Conservation (phyloP, 2,113 vertebrate genomes). For the Sebastes fasciatus region DNA sequence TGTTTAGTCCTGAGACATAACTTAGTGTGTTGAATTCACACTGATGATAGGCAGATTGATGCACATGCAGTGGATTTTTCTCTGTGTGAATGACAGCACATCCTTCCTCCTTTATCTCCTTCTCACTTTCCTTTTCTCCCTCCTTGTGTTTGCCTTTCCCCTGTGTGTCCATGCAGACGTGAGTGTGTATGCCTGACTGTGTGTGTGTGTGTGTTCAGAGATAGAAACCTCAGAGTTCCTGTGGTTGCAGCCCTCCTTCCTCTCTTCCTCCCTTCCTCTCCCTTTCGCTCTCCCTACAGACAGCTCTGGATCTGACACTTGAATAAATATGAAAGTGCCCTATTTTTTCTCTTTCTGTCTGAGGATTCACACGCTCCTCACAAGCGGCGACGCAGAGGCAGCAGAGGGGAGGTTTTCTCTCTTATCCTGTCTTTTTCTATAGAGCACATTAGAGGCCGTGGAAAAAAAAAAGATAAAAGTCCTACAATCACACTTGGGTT, state of each 20-base stretch:
- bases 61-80: constrained; percentile 14
- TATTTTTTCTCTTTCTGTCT: constrained; percentile 70
- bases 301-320: constrained; percentile 77
- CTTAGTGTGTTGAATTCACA: constrained; percentile 33
- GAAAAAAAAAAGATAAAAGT: constrained; percentile 13
- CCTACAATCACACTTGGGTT: constrained; percentile 7
- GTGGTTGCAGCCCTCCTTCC: constrained; percentile 64
- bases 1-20: constrained; percentile 35
- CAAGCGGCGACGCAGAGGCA: constrained; percentile 39
- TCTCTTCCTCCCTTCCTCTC: constrained; percentile 48
- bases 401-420: constrained; percentile 42
- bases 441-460: constrained; percentile 34
- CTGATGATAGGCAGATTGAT: neutral
- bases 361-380: constrained; percentile 59
- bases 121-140: constrained; percentile 19
- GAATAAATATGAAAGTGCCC: constrained; percentile 82
- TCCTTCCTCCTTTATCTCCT: constrained; percentile 26
- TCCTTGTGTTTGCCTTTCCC: constrained; percentile 26
- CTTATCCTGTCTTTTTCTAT: constrained; percentile 12
- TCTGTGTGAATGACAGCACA: constrained; percentile 30
- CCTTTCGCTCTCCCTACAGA: constrained; percentile 60
- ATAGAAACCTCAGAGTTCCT: constrained; percentile 66
- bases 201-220: constrained; percentile 41
- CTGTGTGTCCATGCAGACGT: constrained; percentile 30
- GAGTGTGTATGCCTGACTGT: neutral